A percentile compares a stretch with the other conserved stretches of the same genome.
Conservation (phyloP, 2,113 vertebrate genomes). For the Phocoena phocoena region DNA sequence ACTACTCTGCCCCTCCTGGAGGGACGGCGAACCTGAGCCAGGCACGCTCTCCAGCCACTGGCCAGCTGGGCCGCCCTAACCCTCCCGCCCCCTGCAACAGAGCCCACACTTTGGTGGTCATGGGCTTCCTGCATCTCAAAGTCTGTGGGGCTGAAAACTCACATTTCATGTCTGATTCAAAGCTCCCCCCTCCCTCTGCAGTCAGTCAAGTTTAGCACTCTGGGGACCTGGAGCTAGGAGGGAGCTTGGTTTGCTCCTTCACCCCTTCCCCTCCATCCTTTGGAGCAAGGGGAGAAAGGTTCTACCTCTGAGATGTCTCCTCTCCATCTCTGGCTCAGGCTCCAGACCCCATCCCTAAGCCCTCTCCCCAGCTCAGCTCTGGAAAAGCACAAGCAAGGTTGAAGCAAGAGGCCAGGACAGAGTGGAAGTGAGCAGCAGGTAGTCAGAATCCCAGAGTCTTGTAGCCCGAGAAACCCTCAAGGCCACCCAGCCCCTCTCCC, state of each 20-base stretch:
- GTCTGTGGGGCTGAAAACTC: neutral
- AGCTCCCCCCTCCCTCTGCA: neutral
- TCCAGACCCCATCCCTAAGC: neutral
- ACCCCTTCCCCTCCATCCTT: neutral
- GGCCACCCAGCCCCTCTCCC: neutral
- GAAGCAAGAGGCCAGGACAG: neutral
- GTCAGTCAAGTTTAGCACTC: neutral
- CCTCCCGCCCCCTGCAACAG: neutral
- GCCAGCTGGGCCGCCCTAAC: neutral
- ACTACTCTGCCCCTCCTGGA: fast-evolving
- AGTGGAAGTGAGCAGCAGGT: fast-evolving
- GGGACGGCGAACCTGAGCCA: neutral
- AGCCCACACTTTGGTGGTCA: neutral
- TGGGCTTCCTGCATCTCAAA: neutral
- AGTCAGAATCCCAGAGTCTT: neutral
- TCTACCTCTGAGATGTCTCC: neutral
- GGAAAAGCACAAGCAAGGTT: neutral
- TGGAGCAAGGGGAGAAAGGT: neutral
- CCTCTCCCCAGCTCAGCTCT: too few species aligned
- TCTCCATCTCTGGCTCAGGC: neutral
- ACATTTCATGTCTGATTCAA: neutral
- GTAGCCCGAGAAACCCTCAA: neutral
- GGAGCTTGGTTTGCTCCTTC: neutral
- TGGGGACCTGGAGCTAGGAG: neutral
- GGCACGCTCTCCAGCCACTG: neutral